Evolutionary conservation across 2,797 vertebrate species (phyloP).

Genomic region (Rhinatrema bivittatum): DNA sequence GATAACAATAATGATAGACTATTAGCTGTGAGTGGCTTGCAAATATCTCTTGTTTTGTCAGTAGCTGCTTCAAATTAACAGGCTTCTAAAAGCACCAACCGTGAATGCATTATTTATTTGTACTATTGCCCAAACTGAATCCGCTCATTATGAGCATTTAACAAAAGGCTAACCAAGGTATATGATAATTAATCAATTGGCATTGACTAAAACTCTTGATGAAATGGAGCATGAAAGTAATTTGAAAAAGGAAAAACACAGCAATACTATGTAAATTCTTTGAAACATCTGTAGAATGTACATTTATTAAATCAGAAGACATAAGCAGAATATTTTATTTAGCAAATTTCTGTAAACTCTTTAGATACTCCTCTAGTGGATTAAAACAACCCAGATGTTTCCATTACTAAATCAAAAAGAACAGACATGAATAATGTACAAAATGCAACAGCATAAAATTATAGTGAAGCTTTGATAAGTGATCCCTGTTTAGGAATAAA

Average conservation of each 20-base stretch:
- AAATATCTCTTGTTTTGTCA: no score
- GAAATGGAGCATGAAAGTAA: conserved; percentile 55
- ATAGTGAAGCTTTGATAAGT: not conserved
- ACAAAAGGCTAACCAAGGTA: conserved; percentile 46
- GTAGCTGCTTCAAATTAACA: no score
- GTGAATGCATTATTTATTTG: conserved; percentile 18
- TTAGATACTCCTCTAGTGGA: conserved; percentile 27
- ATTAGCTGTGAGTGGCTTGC: no score
- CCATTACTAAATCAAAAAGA: conserved; percentile 20
- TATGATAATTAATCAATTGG: conserved; percentile 53
- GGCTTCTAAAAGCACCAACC: no score
- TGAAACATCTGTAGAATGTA: conserved; percentile 52
- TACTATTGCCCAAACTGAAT: conserved; percentile 30
- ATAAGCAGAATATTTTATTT: conserved; percentile 47
- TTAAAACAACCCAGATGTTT: conserved; percentile 40
- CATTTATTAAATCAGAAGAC: conserved; percentile 53
- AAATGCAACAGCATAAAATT: conserved; percentile 1
- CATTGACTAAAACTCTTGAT: conserved; percentile 51
- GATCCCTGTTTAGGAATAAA: conserved; percentile 6
- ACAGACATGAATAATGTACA: conserved; percentile 28
- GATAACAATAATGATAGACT: no score
- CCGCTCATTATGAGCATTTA: conserved; percentile 39
- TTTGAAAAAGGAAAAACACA: conserved; percentile 58
- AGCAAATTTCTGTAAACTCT: conserved; percentile 29
- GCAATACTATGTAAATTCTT: conserved; percentile 49